Percentiles rank a stretch among this genome's conserved stretches.
phyloP scores from a whole-genome alignment of 2,797 vertebrate species.

The Cuculus canorus region DNA sequence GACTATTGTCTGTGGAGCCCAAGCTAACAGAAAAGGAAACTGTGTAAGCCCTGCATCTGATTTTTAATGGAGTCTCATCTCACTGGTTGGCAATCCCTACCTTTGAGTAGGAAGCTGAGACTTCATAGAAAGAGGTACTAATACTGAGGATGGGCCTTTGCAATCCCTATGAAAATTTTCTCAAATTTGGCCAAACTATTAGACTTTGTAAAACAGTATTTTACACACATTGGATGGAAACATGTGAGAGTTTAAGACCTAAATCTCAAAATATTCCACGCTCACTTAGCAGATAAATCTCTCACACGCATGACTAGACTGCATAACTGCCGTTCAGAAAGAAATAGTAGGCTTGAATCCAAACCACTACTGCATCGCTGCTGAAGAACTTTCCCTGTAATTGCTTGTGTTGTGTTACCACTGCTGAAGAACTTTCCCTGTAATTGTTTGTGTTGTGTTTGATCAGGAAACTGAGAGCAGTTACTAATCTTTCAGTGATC shows the following conservation, averaged over 20 bases:
- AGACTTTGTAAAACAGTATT: neutral
- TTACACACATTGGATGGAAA: neutral
- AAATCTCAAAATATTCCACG: neutral
- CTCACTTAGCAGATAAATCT: constrained; percentile 4
- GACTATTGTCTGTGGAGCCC: neutral
- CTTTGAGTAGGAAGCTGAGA: neutral
- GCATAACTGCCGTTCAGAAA: neutral
- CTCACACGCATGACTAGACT: neutral
- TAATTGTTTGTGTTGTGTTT: neutral
- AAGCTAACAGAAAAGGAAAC: constrained; percentile 9
- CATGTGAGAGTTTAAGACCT: neutral
- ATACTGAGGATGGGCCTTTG: neutral
- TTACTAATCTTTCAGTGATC: neutral
- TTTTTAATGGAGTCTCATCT: neutral
- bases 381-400: neutral
- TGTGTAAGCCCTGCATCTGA: neutral
- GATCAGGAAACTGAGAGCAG: neutral
- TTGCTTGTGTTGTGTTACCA: neutral
- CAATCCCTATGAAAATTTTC: neutral
- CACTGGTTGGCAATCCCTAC: neutral
- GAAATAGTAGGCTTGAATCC: neutral
- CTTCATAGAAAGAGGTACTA: neutral
- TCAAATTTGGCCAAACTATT: neutral
- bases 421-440: neutral
- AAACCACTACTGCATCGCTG: neutral